Evolutionary conservation across 2,113 vertebrate genomes (phyloP), one percentile per base, ranked within the genome.

Genomic region (Cromileptes altivelis): DNA sequence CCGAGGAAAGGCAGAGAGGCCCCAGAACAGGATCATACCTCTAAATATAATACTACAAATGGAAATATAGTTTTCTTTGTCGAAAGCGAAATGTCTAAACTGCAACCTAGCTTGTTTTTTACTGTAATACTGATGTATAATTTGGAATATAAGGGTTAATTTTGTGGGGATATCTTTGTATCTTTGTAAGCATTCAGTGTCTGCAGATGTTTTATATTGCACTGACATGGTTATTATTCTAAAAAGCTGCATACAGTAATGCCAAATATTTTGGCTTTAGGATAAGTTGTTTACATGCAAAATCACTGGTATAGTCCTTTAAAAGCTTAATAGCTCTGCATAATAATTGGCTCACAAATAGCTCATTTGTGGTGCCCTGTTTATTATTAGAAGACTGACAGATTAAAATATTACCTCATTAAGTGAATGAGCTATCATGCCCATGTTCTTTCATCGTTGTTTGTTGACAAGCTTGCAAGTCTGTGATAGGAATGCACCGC

Each of bases 311-410:
- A 14, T 45, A 6, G 61, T 12, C 23, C 25, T 73, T 84, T 56
- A 10, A 50, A 71, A 61, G 64, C 63, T n/a, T 17, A 77, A 60
- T 60, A 27, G 10, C 40, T 62, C 6, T 23, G 15, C 40, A 15
- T 1, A 61, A 21, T 78, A 60, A 73, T 55, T 65, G n/a, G 19
- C 27, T 17, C 2, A 57, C 56, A 30, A 76, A 23, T 27, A 15
- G 52, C 78, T 72, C 50, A 49, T 64, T 65, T 70, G 37, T 55
- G 52, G 40, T 45, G 11, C 30, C 63, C 52, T 70, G 25, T 76
- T 60, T 65, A 62, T 67, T 30, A 13, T 78, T 42, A 70, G 23
- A 37, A 64, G 21, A 69, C 33, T 53, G 17, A 67, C 12, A n/a
- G 6, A 70, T 40, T 69, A 8, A 58, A 80, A 63, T 61, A 50